Evolutionary conservation across 2,113 vertebrate genomes (phyloP).

Genomic region (Ramphastos sulfuratus): DNA sequence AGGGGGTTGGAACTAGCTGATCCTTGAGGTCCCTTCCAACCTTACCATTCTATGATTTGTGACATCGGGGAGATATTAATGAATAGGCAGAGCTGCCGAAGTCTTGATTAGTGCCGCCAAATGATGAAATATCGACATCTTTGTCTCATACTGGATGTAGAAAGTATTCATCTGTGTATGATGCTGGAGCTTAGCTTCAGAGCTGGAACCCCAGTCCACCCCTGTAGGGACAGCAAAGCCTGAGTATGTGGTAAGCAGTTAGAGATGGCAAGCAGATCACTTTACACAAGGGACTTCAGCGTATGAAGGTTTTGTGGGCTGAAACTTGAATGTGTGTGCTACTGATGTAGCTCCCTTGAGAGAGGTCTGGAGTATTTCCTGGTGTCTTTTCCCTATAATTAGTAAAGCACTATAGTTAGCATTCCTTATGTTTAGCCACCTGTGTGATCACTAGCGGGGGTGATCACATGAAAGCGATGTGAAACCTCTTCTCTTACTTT

Average conservation of each 20-base stretch:
- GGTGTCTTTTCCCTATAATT: not conserved
- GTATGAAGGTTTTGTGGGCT: not conserved
- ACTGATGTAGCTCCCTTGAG: not conserved
- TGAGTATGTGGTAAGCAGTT: fast-evolving
- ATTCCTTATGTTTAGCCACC: conserved; percentile 30
- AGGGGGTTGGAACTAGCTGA: too few relatives aligned
- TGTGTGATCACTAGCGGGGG: not conserved
- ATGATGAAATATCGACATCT: not conserved
- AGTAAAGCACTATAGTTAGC: not conserved
- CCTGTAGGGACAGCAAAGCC: not conserved
- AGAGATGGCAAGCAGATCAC: not conserved
- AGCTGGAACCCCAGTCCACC: not conserved
- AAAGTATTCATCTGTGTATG: not conserved
- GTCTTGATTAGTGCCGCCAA: not conserved
- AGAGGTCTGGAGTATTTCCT: not conserved
- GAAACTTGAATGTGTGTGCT: not conserved
- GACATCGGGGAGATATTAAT: not conserved
- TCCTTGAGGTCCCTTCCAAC: too few relatives aligned
- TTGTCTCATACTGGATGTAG: not conserved
- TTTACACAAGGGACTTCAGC: not conserved
- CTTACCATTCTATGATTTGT: too few relatives aligned
- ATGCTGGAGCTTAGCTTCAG: not conserved
- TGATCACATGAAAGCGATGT: not conserved
- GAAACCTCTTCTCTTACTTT: not conserved
- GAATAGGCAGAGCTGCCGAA: not conserved